Evolutionary conservation across 2,888 invertebrate species (phyloP).

Genomic region (Anthophora plumipes): DNA sequence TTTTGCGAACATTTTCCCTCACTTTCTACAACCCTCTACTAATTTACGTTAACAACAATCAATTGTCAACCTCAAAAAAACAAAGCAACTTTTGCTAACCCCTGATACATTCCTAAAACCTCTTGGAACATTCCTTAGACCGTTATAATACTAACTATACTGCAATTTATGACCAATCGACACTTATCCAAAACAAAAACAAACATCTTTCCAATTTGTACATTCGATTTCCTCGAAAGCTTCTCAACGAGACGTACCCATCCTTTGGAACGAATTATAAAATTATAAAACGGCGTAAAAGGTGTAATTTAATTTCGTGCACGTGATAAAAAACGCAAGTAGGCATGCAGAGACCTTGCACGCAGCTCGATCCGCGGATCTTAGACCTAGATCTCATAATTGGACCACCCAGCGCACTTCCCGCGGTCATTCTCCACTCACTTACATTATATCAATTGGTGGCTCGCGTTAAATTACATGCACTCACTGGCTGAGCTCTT

Average conservation of each 20-base stretch:
- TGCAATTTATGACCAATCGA: background rate
- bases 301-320: constrained; percentile 25
- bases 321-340: constrained; percentile 19
- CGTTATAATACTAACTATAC: background rate
- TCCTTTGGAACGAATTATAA: background rate
- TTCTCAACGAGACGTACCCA: background rate
- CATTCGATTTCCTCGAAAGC: background rate
- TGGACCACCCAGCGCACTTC: constrained; percentile 73
- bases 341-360: constrained; percentile 35
- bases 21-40: no score
- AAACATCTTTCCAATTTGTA: background rate
- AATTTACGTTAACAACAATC: no score
- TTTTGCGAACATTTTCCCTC: no score
- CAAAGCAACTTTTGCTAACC: no score
- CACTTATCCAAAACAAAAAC: background rate
- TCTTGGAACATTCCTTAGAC: no score
- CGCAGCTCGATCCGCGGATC: constrained; percentile 50
- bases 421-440: constrained; percentile 61
- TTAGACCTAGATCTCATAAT: constrained; percentile 60
- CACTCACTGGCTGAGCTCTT: constrained; percentile 20
- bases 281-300: constrained; percentile 20
- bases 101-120: no score
- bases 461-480: constrained; percentile 63
- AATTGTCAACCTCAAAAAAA: no score
- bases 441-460: constrained; percentile 73